Conservation (phyloP, 2,113 vertebrate genomes). For the Symphodus melops region DNA sequence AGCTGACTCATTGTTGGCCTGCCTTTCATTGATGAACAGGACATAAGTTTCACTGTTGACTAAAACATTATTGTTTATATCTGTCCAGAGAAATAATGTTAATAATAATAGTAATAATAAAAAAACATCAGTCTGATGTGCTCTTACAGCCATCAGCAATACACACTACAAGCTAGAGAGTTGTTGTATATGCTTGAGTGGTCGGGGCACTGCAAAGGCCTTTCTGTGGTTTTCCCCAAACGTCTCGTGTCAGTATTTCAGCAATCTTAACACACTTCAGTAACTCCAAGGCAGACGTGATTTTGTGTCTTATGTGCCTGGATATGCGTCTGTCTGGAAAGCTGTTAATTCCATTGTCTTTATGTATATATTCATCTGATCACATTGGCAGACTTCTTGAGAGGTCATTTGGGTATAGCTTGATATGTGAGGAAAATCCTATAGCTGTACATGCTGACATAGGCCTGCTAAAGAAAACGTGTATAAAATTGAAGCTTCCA, state of each 20-base stretch:
- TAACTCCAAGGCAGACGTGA: slow-evolving; percentile 47
- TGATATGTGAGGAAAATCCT: background rate
- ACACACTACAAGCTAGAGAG: slow-evolving; percentile 25
- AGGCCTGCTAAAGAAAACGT: background rate
- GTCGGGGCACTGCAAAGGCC: slow-evolving; percentile 4
- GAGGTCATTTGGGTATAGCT: slow-evolving; percentile 14
- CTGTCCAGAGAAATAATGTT: background rate
- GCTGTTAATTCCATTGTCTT: slow-evolving; percentile 65
- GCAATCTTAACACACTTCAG: slow-evolving; percentile 66
- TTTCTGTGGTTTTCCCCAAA: slow-evolving; percentile 27
- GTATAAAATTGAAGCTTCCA: background rate
- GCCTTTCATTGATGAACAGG: slow-evolving; percentile 30
- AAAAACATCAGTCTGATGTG: slow-evolving; percentile 15
- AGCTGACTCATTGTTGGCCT: slow-evolving; percentile 64
- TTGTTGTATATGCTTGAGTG: slow-evolving; percentile 41
- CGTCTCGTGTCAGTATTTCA: slow-evolving; percentile 46
- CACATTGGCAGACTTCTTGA: slow-evolving; percentile 34
- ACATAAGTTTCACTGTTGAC: slow-evolving; percentile 18
- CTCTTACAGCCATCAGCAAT: slow-evolving; percentile 48
- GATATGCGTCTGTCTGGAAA: slow-evolving; percentile 7
- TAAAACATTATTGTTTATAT: slow-evolving; percentile 13
- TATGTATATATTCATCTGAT: slow-evolving; percentile 63
- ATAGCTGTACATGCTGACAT: background rate
- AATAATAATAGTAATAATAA: too few relatives aligned
- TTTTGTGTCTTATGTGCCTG: slow-evolving; percentile 17